Evolutionary conservation across 2,888 invertebrate species (phyloP), one percentile per base, ranked within the genome.

Genomic region (Melanargia galathea): DNA sequence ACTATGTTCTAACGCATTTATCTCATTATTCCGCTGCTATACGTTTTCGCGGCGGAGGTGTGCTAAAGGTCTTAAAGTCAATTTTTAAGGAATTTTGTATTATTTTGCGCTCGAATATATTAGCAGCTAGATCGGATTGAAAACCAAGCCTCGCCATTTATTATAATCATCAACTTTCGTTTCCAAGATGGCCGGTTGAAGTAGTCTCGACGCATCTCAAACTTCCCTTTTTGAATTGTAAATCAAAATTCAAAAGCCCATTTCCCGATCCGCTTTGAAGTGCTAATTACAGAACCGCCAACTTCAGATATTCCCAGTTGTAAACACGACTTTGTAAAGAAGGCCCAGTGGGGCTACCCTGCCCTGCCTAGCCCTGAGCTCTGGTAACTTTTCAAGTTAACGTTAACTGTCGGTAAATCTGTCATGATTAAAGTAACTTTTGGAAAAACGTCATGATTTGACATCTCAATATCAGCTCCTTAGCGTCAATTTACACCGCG

Each of bases 141-240:
- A 40, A 16, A 7, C 16, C 40, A 16, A 16, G n/a, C 40, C 16
- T 16, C 16, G 16, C 40, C 16, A 18, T 18, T 43, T 40, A 40
- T 10, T 16, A 43, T 43, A 46, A 20, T 46, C 11, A 51, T 35
- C 52, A 35, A 35, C 33, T 33, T 51, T 18, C 11, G 1, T 10
- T 33, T 11, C 10, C 5, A 20, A 52, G 52, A 20, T 43, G 16
- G 24, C 61, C 66, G 65, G 61, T 68, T 68, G 66, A 67, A 65
- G 69, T 67, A 64, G 65, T 49, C 65, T 71, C 70, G 73, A 74
- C 75, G 77, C 74, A 71, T 70, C 74, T 67, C 73, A 69, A 70
- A 74, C 70, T 73, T 72, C 72, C 76, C 83, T 84, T 86, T 88
- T 88, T 86, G 87, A 86, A 84, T 88, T 90, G 89, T 84, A 89